Percentiles rank a stretch among this genome's conserved stretches.
Evolutionary conservation across 2,113 vertebrate species (phyloP).

Genomic region (Crocuta crocuta): DNA sequence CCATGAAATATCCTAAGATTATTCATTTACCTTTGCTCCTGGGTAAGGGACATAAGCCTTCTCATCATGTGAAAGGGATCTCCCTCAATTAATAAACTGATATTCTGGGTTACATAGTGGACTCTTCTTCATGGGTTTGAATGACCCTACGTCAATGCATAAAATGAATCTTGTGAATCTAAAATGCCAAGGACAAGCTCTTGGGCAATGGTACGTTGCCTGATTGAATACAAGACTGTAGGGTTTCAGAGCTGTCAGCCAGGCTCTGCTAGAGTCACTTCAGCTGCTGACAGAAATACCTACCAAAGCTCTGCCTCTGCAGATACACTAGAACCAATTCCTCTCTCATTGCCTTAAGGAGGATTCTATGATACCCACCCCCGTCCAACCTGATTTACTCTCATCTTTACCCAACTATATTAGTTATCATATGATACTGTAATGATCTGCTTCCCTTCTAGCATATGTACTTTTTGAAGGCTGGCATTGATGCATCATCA

Average conservation of each 20-base stretch:
- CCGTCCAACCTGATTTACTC: neutral
- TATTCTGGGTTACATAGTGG: neutral
- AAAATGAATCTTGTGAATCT: neutral
- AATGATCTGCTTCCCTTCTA: neutral
- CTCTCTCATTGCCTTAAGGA: neutral
- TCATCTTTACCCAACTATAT: neutral
- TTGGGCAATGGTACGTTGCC: neutral
- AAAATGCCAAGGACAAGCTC: neutral
- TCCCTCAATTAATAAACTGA: neutral
- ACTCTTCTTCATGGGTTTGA: neutral
- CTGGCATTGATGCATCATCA: neutral
- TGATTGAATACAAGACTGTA: neutral
- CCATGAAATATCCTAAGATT: neutral
- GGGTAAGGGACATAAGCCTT: neutral
- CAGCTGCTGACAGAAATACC: neutral
- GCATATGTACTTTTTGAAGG: neutral
- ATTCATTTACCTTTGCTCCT: neutral
- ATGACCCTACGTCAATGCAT: neutral
- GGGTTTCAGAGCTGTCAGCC: neutral
- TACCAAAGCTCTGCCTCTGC: neutral
- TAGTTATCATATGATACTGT: neutral
- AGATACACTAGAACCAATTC: neutral
- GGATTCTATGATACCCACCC: neutral
- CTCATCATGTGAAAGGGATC: neutral
- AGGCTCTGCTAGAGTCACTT: neutral